phyloP scores from a whole-genome alignment of 2,113 vertebrate species.

The Verasper variegatus region DNA sequence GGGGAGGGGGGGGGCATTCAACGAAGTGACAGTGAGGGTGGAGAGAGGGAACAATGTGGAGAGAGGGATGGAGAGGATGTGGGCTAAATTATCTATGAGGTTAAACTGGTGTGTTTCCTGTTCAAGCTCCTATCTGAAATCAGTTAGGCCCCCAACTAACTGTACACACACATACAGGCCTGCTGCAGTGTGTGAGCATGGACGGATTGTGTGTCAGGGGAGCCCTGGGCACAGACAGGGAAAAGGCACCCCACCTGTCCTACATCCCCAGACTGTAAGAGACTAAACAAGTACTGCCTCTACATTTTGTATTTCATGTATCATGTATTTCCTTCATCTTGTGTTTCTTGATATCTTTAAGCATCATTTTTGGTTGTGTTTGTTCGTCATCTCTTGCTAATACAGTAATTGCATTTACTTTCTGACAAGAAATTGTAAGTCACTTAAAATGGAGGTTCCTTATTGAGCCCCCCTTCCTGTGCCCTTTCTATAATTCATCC shows the following conservation, averaged over 20 bases:
- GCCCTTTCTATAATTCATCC: slow-evolving; percentile 1
- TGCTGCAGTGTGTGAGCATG: slow-evolving; percentile 4
- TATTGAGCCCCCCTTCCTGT: background rate
- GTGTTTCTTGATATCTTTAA: background rate
- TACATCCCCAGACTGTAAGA: background rate
- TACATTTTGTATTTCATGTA: too few relatives aligned
- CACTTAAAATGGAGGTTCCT: background rate
- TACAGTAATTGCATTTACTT: background rate
- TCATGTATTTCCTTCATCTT: background rate
- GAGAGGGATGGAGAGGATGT: slow-evolving; percentile 46
- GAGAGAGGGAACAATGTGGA: background rate
- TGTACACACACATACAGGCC: slow-evolving; percentile 21
- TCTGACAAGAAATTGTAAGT: background rate
- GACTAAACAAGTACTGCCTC: background rate
- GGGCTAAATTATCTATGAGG: slow-evolving; percentile 71
- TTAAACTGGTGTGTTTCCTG: slow-evolving; percentile 71
- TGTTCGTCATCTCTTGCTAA: background rate
- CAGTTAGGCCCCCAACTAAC: slow-evolving; percentile 32
- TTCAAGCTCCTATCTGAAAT: slow-evolving; percentile 60
- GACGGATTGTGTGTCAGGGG: slow-evolving; percentile 13
- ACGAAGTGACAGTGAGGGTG: background rate
- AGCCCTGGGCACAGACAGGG: slow-evolving; percentile 14
- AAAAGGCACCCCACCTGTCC: background rate
- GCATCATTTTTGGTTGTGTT: background rate
- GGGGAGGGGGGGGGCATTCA: background rate